Evolutionary conservation across 1,140 invertebrate genomes (phyloP).

Genomic region (Campoletis sonorensis): DNA sequence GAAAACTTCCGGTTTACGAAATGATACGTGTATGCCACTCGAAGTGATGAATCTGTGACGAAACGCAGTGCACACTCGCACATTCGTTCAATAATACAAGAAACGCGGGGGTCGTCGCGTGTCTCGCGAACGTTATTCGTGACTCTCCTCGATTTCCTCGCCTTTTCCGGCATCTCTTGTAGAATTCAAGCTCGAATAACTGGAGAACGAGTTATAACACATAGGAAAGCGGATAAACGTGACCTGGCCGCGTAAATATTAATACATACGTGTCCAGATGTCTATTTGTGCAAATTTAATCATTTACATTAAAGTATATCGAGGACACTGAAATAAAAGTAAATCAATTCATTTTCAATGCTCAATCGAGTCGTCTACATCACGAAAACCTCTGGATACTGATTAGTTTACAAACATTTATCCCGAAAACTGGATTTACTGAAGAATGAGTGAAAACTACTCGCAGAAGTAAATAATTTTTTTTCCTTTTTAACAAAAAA

Average conservation of each 20-base stretch:
- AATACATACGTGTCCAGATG: background rate
- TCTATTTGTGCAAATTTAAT: too few species aligned
- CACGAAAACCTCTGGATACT: too few species aligned
- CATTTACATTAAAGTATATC: too few species aligned
- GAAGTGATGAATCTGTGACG: constrained; percentile 24
- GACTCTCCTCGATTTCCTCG: constrained; percentile 32
- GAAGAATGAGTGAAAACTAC: too few species aligned
- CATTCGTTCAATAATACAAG: background rate
- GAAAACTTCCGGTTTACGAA: constrained; percentile 12
- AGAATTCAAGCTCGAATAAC: constrained; percentile 17
- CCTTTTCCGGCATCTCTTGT: constrained; percentile 35
- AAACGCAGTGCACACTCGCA: constrained; percentile 13
- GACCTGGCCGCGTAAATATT: background rate
- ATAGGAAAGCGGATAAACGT: background rate
- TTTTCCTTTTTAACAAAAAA: too few species aligned
- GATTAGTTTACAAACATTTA: too few species aligned
- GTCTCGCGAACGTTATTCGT: constrained; percentile 28
- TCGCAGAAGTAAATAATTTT: too few species aligned
- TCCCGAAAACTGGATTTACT: too few species aligned
- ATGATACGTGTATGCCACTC: constrained; percentile 2
- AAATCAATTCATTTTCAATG: too few species aligned
- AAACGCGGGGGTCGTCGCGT: constrained; percentile 26
- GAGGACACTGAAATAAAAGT: too few species aligned
- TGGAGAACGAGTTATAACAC: background rate
- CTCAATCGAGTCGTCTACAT: too few species aligned